Evolutionary conservation across 2,113 vertebrate genomes (phyloP).

Genomic region (Stomatorhinus ivindoensis): DNA sequence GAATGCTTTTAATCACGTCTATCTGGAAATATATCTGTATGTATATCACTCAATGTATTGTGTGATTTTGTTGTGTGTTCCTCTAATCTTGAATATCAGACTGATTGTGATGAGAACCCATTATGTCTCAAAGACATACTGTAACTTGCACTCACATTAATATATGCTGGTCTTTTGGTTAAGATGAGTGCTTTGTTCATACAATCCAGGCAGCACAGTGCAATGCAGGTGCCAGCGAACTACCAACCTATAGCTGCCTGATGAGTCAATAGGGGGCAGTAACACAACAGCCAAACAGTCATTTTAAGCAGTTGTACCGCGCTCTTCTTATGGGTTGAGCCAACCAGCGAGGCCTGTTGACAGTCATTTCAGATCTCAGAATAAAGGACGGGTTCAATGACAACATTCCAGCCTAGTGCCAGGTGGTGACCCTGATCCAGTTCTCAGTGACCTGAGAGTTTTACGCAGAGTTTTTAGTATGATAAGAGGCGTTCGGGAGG

Average conservation of each 20-base stretch:
- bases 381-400: not conserved
- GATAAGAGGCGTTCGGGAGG: not conserved
- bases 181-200: not conserved
- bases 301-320: not conserved
- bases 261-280: conserved; percentile 35
- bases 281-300: conserved; percentile 45
- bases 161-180: not conserved
- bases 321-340: too few relatives aligned
- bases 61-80: not conserved
- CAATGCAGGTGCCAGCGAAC: not conserved
- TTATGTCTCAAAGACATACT: not conserved
- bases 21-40: not conserved
- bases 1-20: not conserved
- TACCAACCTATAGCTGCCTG: conserved; percentile 14
- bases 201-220: not conserved
- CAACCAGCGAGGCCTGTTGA: not conserved
- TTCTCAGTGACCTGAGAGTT: not conserved
- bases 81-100: not conserved
- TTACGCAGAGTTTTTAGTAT: not conserved
- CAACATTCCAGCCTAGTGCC: not conserved
- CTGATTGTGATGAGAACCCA: not conserved
- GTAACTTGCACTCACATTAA: not conserved
- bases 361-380: not conserved
- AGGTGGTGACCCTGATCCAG: not conserved
- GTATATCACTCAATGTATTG: not conserved